These are phyloP conservation scores for Drosophila willistoni DNA, from an alignment of 1,140 invertebrate genomes.

Conservation along the genomic window DNA sequence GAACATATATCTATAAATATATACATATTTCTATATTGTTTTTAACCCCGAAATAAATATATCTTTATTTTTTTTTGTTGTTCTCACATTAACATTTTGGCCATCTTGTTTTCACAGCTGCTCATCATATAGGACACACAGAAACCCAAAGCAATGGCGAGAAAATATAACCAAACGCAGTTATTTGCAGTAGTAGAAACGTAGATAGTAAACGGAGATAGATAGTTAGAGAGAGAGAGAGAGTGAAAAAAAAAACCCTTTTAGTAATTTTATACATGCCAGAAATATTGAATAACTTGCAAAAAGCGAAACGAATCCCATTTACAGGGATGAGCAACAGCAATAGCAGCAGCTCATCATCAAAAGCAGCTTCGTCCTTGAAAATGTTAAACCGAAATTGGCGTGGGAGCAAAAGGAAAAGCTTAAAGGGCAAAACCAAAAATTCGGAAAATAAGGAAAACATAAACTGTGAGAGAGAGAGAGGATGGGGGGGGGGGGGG, in stretches of 20 bases:
- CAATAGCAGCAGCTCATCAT: constrained; percentile 28
- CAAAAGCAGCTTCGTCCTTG: constrained; percentile 48
- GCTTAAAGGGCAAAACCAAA: constrained; percentile 31
- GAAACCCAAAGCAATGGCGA: neutral
- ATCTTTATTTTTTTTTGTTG: neutral
- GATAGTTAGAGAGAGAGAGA: neutral
- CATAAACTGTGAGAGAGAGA: constrained; percentile 2
- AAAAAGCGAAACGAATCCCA: constrained; percentile 30
- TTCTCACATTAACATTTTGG: constrained; percentile 3
- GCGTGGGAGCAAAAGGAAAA: constrained; percentile 33
- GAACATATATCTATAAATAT: neutral
- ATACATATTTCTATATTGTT: neutral
- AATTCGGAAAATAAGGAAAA: constrained; percentile 23
- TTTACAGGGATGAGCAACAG: neutral
- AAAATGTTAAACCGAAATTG: constrained; percentile 48
- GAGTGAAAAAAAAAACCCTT: constrained; percentile 38
- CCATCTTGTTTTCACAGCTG: constrained; percentile 42
- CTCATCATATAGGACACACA: constrained; percentile 9
- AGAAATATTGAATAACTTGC: constrained; percentile 58
- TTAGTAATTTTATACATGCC: constrained; percentile 58
- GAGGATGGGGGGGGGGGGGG: neutral
- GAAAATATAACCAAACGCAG: constrained; percentile 3
- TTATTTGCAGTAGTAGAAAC: constrained; percentile 10
- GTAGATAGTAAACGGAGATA: constrained; percentile 5
- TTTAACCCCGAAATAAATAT: neutral